Evolutionary conservation across 2,797 vertebrate species (phyloP), one percentile per base, ranked within the genome.

Genomic region (Leptodactylus fallax): DNA sequence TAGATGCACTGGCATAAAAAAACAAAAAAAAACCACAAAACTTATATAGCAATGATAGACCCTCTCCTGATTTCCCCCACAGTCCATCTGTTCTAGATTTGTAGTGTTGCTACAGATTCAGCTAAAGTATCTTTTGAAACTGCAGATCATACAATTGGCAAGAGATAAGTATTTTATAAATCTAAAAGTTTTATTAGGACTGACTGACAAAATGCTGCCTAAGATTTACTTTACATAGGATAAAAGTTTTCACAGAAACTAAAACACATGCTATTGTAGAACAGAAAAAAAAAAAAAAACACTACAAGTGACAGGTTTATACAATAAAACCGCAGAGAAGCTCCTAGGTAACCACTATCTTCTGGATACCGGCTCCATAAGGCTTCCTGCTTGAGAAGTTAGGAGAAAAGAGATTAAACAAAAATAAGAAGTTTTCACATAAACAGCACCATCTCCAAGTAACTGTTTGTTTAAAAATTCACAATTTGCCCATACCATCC

Each of bases 151-250:
- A 1, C 11, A 21, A 56, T 25, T 27, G 8, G 23, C 25, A 23
- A 27, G 77, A 56, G 51, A 36, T 0, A 25, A 56, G 23, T 89
- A 53, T 90, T 94, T 93, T 96, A 96, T 92, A 96, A 96, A 95
- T 95, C 94, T 95, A 96, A 94, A 95, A 86, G 90, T 94, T 95
- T 96, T 95, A 95, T 95, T 96, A 94, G 93, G 92, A 95, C 93
- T 86, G 93, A 91, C 90, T 88, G 92, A 95, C 93, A 93, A 86
- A 85, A 91, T 91, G 91, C 89, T 93, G 58, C 86, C 91, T 93
- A 93, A 93, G 93, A 94, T 91, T 90, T 87, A 93, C 90, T 93
- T 90, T 87, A 92, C 90, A 93, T 93, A 94, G 93, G 94, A 93
- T 93, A 93, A 93, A 94, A 90, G 82, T 92, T 93, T 92, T 92